phyloP scores from a whole-genome alignment of 2,888 invertebrate species.

The Protophormia terraenovae region DNA sequence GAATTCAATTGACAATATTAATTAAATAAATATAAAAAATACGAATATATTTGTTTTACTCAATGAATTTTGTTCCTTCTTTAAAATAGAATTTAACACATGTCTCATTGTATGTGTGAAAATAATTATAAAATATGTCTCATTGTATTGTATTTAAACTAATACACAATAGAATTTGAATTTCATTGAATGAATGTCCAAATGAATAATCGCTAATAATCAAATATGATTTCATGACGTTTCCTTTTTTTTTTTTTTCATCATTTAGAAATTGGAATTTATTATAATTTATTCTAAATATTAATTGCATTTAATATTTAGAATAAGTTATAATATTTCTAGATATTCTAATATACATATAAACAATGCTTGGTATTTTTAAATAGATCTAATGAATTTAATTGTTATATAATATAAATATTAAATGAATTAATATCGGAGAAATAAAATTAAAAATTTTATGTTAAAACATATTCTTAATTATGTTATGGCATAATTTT shows the following conservation, averaged over 20 bases:
- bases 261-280: not conserved
- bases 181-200: not conserved
- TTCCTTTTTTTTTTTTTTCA: not conserved
- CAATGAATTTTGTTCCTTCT: not conserved
- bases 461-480: too few species aligned
- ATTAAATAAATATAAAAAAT: not conserved
- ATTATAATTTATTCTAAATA: not conserved
- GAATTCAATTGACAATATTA: constrained; percentile 2
- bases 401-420: too few species aligned
- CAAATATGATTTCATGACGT: not conserved
- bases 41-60: not conserved
- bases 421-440: too few species aligned
- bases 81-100: not conserved
- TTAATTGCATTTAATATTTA: not conserved
- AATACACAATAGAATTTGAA: not conserved
- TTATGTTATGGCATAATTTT: too few species aligned
- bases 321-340: too few species aligned
- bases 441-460: too few species aligned
- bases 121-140: not conserved
- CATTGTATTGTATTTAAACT: not conserved
- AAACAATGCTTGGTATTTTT: too few species aligned
- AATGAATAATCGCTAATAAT: not conserved
- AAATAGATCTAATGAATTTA: too few species aligned
- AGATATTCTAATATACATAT: too few species aligned
- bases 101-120: not conserved